Evolutionary conservation across 2,113 vertebrate genomes (phyloP), one percentile per base, ranked within the genome.

Genomic region (Mungos mungo): DNA sequence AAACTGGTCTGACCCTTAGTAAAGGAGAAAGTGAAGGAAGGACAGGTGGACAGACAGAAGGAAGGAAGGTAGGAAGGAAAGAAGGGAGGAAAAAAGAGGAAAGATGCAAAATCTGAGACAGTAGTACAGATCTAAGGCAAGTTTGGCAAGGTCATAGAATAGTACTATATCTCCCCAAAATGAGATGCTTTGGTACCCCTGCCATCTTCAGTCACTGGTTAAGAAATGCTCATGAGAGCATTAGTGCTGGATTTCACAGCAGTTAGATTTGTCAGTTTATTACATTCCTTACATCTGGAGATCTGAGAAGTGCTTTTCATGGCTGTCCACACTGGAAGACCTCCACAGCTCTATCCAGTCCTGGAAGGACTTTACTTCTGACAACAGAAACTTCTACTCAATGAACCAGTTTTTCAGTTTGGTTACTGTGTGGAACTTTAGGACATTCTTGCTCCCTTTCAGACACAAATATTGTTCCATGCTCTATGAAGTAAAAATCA

Each of bases 21-120:
- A 9, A 96, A 77, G 38, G 23, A 65, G 25, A 35, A 35, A 72
- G 21, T 0, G 19, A 29, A 31, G 12, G 29, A 52, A 38, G 52
- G 18, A 3, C 9, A 11, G 13, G 7, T 18, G 13, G 12, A 31
- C 3, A 7, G 18, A 6, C 0, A 41, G 11, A 35, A 2, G 79
- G 33, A 35, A 13, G n/a, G 14, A 95, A n/a, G 35, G 11, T 47
- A 15, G 29, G 38, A 71, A 19, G 1, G 19, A 16, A 31, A 12
- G 23, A 52, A 47, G 31, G 19, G 2, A 13, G 14, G 13, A 8
- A 25, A 18, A 38, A 6, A 13, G 19, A 23, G 45, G 57, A 23
- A 14, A 7, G 23, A 18, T 31, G 33, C 21, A 41, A 84, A 69
- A 52, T 35, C 57, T 41, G 50, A 79, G 38, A 38, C 8, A 21